Conservation (phyloP, 2,888 invertebrate genomes). For the Lucinisca nassula region DNA sequence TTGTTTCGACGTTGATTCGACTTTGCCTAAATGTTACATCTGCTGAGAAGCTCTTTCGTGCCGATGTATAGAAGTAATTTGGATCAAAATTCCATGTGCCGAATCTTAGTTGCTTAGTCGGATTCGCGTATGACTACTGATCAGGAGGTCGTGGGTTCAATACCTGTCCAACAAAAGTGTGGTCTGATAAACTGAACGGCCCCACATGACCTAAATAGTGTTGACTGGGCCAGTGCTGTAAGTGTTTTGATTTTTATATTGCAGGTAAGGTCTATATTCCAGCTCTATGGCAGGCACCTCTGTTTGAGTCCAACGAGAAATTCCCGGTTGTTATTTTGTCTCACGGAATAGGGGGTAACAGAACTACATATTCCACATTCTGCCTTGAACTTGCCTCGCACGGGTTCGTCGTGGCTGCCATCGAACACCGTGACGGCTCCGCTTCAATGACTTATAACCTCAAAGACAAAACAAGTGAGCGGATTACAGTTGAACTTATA, state of each 20-base stretch:
- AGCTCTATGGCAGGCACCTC: slow-evolving; percentile 89
- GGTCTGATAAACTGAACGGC: no score
- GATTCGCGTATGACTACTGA: no score
- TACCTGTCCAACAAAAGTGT: no score
- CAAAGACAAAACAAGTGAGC: slow-evolving; percentile 57
- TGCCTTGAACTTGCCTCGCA: slow-evolving; percentile 91
- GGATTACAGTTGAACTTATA: slow-evolving; percentile 47
- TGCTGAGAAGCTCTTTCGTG: no score
- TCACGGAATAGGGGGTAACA: slow-evolving; percentile 91
- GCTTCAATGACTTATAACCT: slow-evolving; percentile 86
- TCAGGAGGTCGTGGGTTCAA: no score
- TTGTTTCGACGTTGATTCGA: no score
- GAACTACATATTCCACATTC: slow-evolving; percentile 90
- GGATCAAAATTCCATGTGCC: no score
- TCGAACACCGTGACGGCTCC: slow-evolving; percentile 90
- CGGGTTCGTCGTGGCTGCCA: slow-evolving; percentile 91
- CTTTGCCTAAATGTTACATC: no score
- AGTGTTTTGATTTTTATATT: slow-evolving; percentile 5
- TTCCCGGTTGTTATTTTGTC: slow-evolving; percentile 91
- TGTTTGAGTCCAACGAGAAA: slow-evolving; percentile 71
- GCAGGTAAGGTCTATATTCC: slow-evolving; percentile 89
- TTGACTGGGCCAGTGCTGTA: no score
- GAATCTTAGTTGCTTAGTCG: no score
- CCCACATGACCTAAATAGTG: no score
- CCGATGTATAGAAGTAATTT: no score